These are phyloP conservation scores for Hydrozoanthus tunicans DNA, from an alignment of 64 coral and sea anemone species.

Conservation along the genomic window DNA sequence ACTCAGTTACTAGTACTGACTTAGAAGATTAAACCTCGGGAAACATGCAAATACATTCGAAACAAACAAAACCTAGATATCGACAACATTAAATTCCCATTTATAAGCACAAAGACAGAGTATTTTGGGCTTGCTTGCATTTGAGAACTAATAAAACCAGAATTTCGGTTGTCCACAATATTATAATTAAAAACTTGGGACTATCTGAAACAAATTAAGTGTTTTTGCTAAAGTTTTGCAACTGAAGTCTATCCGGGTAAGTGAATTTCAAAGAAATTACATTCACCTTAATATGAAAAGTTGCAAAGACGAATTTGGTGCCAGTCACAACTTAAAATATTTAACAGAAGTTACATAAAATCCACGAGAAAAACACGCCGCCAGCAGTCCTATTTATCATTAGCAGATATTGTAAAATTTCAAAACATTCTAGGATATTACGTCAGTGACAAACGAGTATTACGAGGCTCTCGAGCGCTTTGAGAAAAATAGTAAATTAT, in stretches of 20 bases:
- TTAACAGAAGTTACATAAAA: not conserved
- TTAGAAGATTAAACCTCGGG: no score
- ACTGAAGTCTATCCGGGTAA: not conserved
- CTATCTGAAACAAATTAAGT: not conserved
- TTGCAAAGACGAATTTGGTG: no score
- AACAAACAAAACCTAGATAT: no score
- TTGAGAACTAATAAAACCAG: not conserved
- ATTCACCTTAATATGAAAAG: no score
- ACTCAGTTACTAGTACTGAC: no score
- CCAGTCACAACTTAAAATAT: no score
- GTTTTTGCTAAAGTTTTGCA: not conserved
- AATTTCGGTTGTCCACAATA: not conserved
- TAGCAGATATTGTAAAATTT: not conserved
- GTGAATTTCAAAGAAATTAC: no score
- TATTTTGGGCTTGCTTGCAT: no score
- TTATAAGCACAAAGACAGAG: no score
- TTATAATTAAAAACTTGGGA: conserved; percentile 3
- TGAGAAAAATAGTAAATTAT: conserved; percentile 43
- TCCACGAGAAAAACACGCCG: not conserved
- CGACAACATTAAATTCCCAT: no score
- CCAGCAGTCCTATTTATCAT: not conserved
- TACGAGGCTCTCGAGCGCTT: conserved; percentile 20
- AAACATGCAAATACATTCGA: no score
- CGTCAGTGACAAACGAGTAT: conserved; percentile 12
- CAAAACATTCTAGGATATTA: conserved; percentile 22